Evolutionary conservation across 2,888 invertebrate genomes (phyloP).

Genomic region (Diaperis boleti): DNA sequence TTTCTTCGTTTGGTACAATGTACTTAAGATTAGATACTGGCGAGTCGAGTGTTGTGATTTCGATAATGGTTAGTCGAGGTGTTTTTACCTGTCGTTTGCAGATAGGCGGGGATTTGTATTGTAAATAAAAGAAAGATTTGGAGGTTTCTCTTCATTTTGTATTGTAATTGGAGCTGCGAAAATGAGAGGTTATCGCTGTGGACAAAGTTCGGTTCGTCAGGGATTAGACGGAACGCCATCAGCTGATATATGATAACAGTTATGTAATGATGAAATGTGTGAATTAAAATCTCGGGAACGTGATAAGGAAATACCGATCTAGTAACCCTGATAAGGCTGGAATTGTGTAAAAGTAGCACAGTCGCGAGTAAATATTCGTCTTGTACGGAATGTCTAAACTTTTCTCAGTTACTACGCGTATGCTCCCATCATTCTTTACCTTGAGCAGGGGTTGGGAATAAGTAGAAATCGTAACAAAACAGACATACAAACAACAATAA

Average conservation of each 20-base stretch:
- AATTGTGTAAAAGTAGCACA: no score
- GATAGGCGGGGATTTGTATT: slow-evolving; percentile 5
- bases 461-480: no score
- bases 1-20: slow-evolving; percentile 10
- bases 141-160: slow-evolving; percentile 19
- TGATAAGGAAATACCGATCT: not conserved
- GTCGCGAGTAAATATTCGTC: no score
- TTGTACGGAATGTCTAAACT: no score
- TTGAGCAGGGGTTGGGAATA: no score
- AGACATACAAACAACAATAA: no score
- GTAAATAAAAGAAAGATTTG: slow-evolving; percentile 9
- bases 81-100: slow-evolving; percentile 17
- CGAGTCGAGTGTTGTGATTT: not conserved
- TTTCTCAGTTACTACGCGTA: no score
- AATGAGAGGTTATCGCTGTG: slow-evolving; percentile 13
- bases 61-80: not conserved
- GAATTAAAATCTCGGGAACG: not conserved
- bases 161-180: not conserved
- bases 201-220: slow-evolving; percentile 1
- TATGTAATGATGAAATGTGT: not conserved
- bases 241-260: not conserved
- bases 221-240: not conserved
- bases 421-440: no score
- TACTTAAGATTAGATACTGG: slow-evolving; percentile 30
- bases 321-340: no score